A percentile compares a stretch with the other conserved stretches of the same genome.
These are phyloP conservation scores for Onychorhynchus coronatus DNA, from an alignment of 2,113 vertebrate species.

Conservation along the genomic window DNA sequence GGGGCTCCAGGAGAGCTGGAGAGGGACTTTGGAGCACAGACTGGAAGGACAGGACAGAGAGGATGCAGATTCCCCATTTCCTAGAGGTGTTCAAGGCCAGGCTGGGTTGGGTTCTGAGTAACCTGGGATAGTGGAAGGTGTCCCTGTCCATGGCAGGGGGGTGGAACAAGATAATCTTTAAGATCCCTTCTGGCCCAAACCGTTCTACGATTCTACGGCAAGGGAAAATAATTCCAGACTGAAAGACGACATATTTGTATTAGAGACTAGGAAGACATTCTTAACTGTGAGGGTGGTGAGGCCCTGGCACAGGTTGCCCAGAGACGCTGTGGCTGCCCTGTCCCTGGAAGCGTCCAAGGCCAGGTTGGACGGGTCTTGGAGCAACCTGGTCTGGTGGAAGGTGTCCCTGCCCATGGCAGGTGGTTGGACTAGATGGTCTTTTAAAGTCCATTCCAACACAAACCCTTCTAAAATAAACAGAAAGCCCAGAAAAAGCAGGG, in stretches of 20 bases:
- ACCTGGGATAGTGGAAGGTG: not conserved
- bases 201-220: not conserved
- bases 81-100: not conserved
- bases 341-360: not conserved
- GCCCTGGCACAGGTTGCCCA: not conserved
- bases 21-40: not conserved
- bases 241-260: not conserved
- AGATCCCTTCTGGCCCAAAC: not conserved
- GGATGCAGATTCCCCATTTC: fast-evolving
- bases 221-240: not conserved
- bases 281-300: not conserved
- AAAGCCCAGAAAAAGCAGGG: fast-evolving
- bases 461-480: not conserved
- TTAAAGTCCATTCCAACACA: not conserved
- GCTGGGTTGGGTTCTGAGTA: not conserved
- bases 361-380: not conserved
- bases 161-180: not conserved
- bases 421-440: not conserved
- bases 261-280: not conserved
- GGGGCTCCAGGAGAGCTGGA: not conserved
- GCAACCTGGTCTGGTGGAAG: not conserved
- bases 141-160: no score
- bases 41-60: not conserved
- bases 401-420: not conserved
- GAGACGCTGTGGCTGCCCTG: not conserved